phyloP scores from a whole-genome alignment of 2,797 vertebrate species.

The Pangasius krempfi region DNA sequence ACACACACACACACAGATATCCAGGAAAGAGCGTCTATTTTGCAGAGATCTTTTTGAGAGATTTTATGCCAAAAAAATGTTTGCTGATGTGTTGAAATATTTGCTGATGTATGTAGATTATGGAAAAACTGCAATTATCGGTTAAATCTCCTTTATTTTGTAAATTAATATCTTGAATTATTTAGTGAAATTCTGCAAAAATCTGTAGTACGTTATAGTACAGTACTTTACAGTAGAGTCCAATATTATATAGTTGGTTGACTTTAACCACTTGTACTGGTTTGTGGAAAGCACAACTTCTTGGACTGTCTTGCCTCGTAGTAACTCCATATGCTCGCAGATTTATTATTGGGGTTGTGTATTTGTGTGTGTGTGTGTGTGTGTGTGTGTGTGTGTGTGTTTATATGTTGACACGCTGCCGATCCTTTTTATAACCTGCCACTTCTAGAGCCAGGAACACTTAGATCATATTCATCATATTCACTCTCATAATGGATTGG shows the following conservation, averaged over 20 bases:
- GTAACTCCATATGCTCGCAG: neutral
- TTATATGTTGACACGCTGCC: constrained; percentile 58
- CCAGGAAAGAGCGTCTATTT: neutral
- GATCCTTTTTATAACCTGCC: constrained; percentile 75
- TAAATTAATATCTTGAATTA: neutral
- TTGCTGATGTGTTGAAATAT: too few species aligned
- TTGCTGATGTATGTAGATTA: neutral
- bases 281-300: neutral
- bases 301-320: neutral
- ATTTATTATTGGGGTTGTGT: neutral
- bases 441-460: constrained; percentile 70
- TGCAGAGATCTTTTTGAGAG: neutral
- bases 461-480: constrained; percentile 68
- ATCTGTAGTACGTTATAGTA: neutral
- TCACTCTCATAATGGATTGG: constrained; percentile 78
- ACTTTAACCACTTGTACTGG: neutral
- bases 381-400: constrained; percentile 3
- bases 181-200: neutral
- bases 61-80: neutral
- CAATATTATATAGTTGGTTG: too few species aligned
- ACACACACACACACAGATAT: neutral
- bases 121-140: neutral
- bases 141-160: neutral
- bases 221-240: neutral
- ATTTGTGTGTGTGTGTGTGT: neutral